Conservation (phyloP, 2,888 invertebrate species). For the Tenthredo mesomela region DNA sequence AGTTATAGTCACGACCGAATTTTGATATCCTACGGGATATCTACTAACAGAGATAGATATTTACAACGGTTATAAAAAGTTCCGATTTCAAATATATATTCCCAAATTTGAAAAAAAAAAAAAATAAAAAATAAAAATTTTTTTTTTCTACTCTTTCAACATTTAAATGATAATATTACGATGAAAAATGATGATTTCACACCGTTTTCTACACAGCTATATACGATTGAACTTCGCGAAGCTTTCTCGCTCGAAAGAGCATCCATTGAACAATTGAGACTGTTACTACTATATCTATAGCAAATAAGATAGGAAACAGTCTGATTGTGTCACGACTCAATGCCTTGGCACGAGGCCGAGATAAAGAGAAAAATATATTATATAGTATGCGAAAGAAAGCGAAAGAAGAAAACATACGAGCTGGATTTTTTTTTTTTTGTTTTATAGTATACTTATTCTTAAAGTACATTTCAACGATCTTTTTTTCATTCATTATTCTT, state of each 20-base stretch:
- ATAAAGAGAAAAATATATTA: neutral
- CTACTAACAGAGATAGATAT: no score
- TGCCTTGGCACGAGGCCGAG: constrained; percentile 1
- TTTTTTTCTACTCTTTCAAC: neutral
- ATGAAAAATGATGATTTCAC: neutral
- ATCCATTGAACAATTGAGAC: neutral
- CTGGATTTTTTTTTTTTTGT: neutral
- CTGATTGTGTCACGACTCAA: constrained; percentile 1
- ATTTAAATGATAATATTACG: neutral
- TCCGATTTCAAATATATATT: no score
- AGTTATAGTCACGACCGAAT: neutral
- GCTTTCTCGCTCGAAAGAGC: neutral
- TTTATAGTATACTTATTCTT: neutral
- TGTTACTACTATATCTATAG: neutral
- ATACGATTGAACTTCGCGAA: neutral
- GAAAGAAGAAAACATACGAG: neutral
- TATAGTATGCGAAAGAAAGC: neutral
- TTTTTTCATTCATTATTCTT: neutral
- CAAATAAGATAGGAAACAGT: neutral
- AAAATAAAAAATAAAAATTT: no score
- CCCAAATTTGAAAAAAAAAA: no score
- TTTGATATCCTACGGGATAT: no score
- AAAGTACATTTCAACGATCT: neutral
- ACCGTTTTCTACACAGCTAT: neutral
- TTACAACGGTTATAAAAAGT: no score